These are phyloP conservation scores for Potamilus streckersoni DNA, from an alignment of 1,140 invertebrate species.

Conservation along the genomic window DNA sequence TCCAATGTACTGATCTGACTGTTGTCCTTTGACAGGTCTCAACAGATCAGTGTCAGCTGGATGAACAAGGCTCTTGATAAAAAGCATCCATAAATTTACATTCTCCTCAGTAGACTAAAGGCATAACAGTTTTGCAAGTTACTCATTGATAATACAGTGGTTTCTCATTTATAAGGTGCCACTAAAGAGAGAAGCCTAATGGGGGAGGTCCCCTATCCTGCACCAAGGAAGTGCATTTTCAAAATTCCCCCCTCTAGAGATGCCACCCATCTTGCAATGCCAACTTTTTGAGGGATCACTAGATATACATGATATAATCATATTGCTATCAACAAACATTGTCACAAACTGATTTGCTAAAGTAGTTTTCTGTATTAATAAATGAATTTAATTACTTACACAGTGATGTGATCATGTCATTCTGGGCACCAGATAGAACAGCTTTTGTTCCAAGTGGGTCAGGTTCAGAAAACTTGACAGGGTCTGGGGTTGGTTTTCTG, in stretches of 20 bases:
- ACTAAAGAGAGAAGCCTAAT: background rate
- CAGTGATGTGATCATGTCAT: conserved; percentile 2
- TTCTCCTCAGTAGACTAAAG: too few relatives aligned
- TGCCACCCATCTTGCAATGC: background rate
- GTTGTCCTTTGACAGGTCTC: too few relatives aligned
- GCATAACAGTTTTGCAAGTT: too few relatives aligned
- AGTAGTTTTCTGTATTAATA: background rate
- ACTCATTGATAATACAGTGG: background rate
- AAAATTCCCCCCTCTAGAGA: background rate
- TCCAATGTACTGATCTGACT: too few relatives aligned
- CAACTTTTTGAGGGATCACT: too few relatives aligned
- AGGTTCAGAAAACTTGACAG: conserved; percentile 67
- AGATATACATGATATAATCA: too few relatives aligned
- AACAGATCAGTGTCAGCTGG: too few relatives aligned
- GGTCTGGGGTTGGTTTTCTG: conserved; percentile 67
- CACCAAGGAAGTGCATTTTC: background rate
- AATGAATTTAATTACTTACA: background rate
- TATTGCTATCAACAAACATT: too few relatives aligned
- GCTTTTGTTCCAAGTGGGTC: conserved; percentile 71
- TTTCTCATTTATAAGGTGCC: background rate
- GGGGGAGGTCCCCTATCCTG: background rate
- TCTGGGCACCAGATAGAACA: conserved; percentile 8
- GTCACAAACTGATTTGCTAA: background rate
- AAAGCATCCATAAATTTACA: too few relatives aligned
- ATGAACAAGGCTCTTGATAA: too few relatives aligned